Evolutionary conservation across 1,140 invertebrate species (phyloP), one percentile per base, ranked within the genome.

Genomic region (Drosophila persimilis): DNA sequence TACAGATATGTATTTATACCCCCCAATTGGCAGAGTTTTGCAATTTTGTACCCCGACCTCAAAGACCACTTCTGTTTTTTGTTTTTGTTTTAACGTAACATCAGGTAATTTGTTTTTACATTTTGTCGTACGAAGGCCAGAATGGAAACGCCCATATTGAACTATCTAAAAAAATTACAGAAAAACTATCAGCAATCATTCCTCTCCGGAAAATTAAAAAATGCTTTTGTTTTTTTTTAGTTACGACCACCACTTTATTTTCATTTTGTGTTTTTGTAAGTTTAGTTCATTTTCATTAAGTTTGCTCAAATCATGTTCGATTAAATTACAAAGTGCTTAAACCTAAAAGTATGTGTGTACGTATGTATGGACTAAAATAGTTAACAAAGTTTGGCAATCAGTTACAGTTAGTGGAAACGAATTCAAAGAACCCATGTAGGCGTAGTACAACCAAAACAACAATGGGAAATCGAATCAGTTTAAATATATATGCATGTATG

Each of bases 311-410:
- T 88, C 74, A 88, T 83, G 73, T 88, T 86, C 47, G 83, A 88
- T 86, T 86, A 86, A 88, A 86, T 78, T 86, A 88, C 81, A 78
- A 57, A 57, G 72, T 84, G 59, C 83, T 88, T 86, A 83, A 88
- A 85, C 75, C 84, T 88, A 83, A 76, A 83, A 77, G 78, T 88
- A 75, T 77, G 74, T 86, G 88, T 73, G 71, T 73, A 73, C 52
- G 71, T 73, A 88, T 39, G 80, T 83, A 83, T 88, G 83, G 83
- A 88, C 83, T 88, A 88, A 88, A 86, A 88, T 88, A 79, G 66
- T 83, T 86, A 88, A 88, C 83, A 79, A 88, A 88, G 80, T 69
- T 72, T 78, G 65, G 67, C 66, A 86, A 65, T 88, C 64, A 65
- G 78, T 65, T 75, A 76, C 48, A 74, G 71, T 77, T 88, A 64